Evolutionary conservation across 2,888 invertebrate species (phyloP), one percentile per base, ranked within the genome.

Genomic region (Pandemis heparana): DNA sequence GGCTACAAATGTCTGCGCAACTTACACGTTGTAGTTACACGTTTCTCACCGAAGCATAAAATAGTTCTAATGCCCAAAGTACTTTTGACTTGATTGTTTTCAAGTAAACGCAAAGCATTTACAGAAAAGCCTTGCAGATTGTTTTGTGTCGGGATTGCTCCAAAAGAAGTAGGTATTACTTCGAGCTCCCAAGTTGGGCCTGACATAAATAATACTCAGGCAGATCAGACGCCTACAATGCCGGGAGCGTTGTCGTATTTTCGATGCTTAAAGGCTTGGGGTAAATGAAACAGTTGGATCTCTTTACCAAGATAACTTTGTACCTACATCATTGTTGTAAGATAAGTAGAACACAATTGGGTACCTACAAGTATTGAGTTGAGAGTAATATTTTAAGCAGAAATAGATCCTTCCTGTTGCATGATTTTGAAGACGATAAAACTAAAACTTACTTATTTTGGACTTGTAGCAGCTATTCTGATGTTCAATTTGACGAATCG

Each of bases 121-220:
- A 0, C n/a, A 62, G 62, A 16, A 62, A 72, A 72, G 46, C 62
- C 72, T 46, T 39, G 43, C 23, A 72, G 67, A 67, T 72, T 67
- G 56, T 72, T 72, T 67, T 43, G 62, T 67, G 65, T 51, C 46
- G 59, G 43, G 48, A 6, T 16, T 59, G 53, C 16, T 12, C 56
- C 39, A 56, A 59, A 48, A 51, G 48, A 51, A 48, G n/a, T 66
- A 66, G 39, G 48, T 23, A 66, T 66, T 53, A 46, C 53, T 71
- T 43, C 41, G 62, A 18, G 53, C 62, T 43, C 23, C 62, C 10
- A 46, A 71, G 43, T 53, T 43, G 12, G 48, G 62, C 18, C 62
- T 62, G 48, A 10, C 70, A 62, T 70, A 12, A 71, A 70, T 70
- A 60, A 53, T 71, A 53, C 60, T 56, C 16, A 10, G 70, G 41